A percentile compares a stretch with the other conserved stretches of the same genome.
phyloP scores from a whole-genome alignment of 2,797 vertebrate genomes.

The Arvicola amphibius region DNA sequence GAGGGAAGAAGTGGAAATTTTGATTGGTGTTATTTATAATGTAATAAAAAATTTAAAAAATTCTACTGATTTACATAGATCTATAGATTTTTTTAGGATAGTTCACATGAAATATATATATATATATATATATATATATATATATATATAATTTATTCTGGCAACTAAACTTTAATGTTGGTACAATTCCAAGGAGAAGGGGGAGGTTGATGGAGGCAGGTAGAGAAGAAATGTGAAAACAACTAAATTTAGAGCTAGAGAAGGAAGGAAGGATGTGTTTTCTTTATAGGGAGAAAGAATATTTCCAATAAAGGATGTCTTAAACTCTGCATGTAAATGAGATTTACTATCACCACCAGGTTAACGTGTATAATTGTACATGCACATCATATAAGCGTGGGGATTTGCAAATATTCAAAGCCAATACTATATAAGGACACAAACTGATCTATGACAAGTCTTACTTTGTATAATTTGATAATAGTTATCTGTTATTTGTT shows the following conservation, averaged over 20 bases:
- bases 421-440: not conserved
- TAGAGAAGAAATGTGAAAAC: not conserved
- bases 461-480: not conserved
- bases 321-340: not conserved
- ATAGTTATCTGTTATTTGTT: not conserved
- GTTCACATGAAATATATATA: not conserved
- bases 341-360: not conserved
- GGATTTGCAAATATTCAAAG: not conserved
- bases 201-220: not conserved
- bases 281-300: not conserved
- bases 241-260: not conserved
- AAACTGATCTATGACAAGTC: not conserved
- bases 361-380: not conserved
- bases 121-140: too few relatives aligned
- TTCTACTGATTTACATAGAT: not conserved
- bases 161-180: not conserved
- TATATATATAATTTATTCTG: not conserved
- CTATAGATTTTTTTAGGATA: not conserved
- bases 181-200: not conserved
- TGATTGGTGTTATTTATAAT: too few relatives aligned
- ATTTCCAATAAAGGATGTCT: not conserved
- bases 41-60: not conserved
- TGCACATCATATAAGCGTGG: not conserved
- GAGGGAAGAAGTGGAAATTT: too few relatives aligned
- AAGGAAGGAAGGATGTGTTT: not conserved